These are phyloP conservation scores for Athripsodes cinereus DNA, from an alignment of 2,888 invertebrate genomes.

Conservation along the genomic window DNA sequence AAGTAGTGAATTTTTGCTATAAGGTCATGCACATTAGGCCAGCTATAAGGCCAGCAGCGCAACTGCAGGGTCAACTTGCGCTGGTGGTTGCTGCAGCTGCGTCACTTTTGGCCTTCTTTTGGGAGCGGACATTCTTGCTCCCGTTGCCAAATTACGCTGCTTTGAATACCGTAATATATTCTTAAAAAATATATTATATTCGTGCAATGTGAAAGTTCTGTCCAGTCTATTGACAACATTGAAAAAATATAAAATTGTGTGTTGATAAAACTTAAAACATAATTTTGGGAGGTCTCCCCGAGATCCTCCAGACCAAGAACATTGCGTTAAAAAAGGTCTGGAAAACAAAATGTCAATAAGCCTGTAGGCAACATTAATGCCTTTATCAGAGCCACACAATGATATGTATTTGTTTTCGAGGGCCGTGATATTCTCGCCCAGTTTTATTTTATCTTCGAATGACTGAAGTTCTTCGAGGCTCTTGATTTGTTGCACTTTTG, in stretches of 20 bases:
- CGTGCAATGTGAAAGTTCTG: background rate
- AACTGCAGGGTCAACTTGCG: background rate
- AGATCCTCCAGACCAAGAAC: background rate
- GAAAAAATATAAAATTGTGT: background rate
- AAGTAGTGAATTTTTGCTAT: no score
- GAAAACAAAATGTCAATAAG: background rate
- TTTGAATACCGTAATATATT: background rate
- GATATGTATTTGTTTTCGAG: background rate
- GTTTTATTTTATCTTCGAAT: background rate
- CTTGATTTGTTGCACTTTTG: background rate
- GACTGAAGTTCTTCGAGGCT: background rate
- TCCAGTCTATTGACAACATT: background rate
- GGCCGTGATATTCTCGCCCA: background rate
- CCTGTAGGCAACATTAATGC: background rate
- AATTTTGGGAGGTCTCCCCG: background rate
- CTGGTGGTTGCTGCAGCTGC: background rate
- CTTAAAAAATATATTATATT: background rate
- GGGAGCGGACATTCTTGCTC: background rate
- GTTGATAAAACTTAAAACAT: background rate
- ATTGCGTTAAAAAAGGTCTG: background rate
- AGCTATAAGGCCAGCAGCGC: no score
- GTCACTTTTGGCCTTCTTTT: background rate
- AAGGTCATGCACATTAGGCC: no score
- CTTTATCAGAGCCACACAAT: background rate
- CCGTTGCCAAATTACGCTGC: background rate